Evolutionary conservation across 2,888 invertebrate species (phyloP), one percentile per base, ranked within the genome.

Genomic region (Colletes collaris): DNA sequence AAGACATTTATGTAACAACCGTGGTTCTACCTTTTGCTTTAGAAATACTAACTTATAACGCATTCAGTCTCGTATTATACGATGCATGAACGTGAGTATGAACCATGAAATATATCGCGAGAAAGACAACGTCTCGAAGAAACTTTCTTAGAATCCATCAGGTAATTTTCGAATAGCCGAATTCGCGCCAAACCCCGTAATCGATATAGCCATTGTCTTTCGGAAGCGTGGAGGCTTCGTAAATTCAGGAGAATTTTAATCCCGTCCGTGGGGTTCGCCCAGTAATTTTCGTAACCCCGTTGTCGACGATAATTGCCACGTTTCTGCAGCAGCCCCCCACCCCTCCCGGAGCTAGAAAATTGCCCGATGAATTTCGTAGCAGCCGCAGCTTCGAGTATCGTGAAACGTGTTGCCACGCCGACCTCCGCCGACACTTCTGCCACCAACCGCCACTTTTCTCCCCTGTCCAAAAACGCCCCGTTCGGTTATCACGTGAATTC

Each of bases 281-380:
- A 77, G 87, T 83, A 88, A 90, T 89, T 90, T 89, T 87, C 84
- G 85, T 80, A 85, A 85, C 79, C 84, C 81, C 79, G 82, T 82
- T 81, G 75, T 81, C 76, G 73, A 79, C 65, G 83, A 89, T 90
- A 90, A 91, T 90, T 87, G 90, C 81, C 76, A 87, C 82, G 83
- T 88, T 87, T 79, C 81, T 78, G 63, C 65, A 68, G 60, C 62
- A 49, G 67, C 46, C 71, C 52, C 49, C 70, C 65, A 13, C 74
- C 73, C 65, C 74, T 70, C 65, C n/a, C 74, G 40, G 76, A 52
- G 70, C 53, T 55, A 58, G 16, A 59, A 70, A 74, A 76, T 79
- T 78, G 70, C 50, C 80, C 76, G 79, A 83, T 85, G 85, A 79
- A 82, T 80, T 74, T 86, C 74, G 65, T 73, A 68, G 65, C 74